Evolutionary conservation across 2,113 vertebrate genomes (phyloP).

Genomic region (Prunella fulvescens): DNA sequence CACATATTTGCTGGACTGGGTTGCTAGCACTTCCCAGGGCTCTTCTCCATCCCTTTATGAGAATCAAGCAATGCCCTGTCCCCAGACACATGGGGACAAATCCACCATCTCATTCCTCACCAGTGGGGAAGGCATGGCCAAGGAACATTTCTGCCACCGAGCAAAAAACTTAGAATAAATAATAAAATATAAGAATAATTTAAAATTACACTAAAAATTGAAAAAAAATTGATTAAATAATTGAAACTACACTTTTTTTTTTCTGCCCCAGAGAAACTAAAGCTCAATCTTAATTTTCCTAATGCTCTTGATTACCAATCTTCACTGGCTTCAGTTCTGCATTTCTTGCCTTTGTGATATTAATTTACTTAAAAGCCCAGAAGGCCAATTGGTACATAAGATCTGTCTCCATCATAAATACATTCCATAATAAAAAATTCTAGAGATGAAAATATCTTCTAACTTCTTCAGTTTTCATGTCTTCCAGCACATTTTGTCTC

Average conservation of each 20-base stretch:
- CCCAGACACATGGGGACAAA: not conserved
- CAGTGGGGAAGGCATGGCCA: rapidly evolving
- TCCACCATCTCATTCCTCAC: not conserved
- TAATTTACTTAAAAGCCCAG: not conserved
- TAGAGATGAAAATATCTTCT: not conserved
- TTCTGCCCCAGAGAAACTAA: not conserved
- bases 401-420: not conserved
- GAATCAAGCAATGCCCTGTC: not conserved
- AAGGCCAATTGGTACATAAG: not conserved
- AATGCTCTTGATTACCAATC: not conserved
- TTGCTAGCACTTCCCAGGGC: not conserved
- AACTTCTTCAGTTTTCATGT: not conserved
- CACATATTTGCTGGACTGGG: conserved; percentile 20
- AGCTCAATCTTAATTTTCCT: not conserved
- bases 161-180: not conserved
- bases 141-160: not conserved
- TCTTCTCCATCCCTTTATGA: not conserved
- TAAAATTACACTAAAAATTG: not conserved
- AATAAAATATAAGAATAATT: not conserved
- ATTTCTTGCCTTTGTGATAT: not conserved
- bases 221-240: not conserved
- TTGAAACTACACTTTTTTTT: not conserved
- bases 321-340: not conserved
- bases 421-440: not conserved
- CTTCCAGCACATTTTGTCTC: not conserved